phyloP scores from a whole-genome alignment of 2,797 vertebrate species.

The Enteromius afrohamiltoni region DNA sequence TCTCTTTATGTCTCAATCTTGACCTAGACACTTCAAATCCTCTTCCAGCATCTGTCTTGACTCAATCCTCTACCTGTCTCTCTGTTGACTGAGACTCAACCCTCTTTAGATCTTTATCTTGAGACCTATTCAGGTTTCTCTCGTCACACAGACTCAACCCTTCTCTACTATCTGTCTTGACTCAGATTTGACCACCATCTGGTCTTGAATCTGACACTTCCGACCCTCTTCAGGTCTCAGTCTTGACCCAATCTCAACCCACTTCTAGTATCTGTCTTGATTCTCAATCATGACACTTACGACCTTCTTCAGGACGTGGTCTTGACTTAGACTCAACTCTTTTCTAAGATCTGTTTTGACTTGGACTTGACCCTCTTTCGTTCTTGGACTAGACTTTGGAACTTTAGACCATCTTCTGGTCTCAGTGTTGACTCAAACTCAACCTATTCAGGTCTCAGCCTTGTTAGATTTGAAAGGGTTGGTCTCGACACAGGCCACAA shows the following conservation, averaged over 20 bases:
- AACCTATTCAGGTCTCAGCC: background rate
- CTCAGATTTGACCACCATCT: background rate
- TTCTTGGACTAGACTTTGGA: background rate
- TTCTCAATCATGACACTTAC: background rate
- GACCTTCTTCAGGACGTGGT: background rate
- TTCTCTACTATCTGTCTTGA: background rate
- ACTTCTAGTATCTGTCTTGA: background rate
- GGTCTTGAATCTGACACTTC: background rate
- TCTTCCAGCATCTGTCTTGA: background rate
- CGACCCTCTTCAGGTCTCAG: background rate
- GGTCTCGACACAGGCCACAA: too few species aligned
- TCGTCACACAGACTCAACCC: too few species aligned
- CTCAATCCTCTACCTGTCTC: background rate
- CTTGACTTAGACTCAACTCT: background rate
- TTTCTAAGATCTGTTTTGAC: background rate
- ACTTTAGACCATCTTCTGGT: background rate
- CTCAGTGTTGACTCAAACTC: background rate
- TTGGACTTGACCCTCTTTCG: background rate
- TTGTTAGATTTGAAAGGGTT: too few species aligned
- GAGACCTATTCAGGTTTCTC: background rate
- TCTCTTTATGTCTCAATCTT: background rate
- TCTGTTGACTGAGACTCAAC: background rate
- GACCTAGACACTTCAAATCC: background rate
- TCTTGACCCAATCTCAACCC: background rate
- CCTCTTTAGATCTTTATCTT: background rate